Percentiles rank a stretch among this genome's conserved stretches.
phyloP scores from a whole-genome alignment of 2,797 vertebrate genomes.

The Eulemur coronatus region DNA sequence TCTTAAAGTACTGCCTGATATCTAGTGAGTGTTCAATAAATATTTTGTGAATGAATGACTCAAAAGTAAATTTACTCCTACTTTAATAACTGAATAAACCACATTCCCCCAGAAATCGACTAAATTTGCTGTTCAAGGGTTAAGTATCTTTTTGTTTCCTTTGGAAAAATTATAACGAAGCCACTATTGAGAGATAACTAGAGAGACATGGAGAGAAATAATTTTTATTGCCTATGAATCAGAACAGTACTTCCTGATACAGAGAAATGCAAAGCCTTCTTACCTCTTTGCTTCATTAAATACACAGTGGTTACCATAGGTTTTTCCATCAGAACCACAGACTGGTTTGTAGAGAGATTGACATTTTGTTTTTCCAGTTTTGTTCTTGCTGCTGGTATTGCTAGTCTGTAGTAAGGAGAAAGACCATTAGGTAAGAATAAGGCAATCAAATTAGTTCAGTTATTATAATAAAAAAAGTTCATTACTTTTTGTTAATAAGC shows the following conservation, averaged over 20 bases:
- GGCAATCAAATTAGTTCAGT: neutral
- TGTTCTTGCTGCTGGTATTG: slow-evolving; percentile 53
- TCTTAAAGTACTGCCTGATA: neutral
- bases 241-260: neutral
- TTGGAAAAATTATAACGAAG: neutral
- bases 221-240: neutral
- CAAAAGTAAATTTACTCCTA: neutral
- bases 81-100: neutral
- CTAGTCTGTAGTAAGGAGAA: slow-evolving; percentile 62
- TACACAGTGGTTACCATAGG: slow-evolving; percentile 80
- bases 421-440: neutral
- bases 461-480: neutral
- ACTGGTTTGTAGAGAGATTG: slow-evolving; percentile 76
- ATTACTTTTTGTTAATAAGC: neutral
- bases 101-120: neutral
- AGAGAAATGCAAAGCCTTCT: slow-evolving; percentile 47
- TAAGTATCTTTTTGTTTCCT: neutral
- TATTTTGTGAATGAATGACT: neutral
- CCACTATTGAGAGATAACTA: neutral
- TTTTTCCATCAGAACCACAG: slow-evolving; percentile 85
- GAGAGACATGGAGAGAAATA: neutral
- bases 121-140: neutral
- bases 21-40: neutral
- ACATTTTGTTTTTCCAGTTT: slow-evolving; percentile 64
- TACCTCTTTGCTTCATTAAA: slow-evolving; percentile 83